Evolutionary conservation across 2,113 vertebrate species (phyloP), one percentile per base, ranked within the genome.

Genomic region (Ctenomys sociabilis): DNA sequence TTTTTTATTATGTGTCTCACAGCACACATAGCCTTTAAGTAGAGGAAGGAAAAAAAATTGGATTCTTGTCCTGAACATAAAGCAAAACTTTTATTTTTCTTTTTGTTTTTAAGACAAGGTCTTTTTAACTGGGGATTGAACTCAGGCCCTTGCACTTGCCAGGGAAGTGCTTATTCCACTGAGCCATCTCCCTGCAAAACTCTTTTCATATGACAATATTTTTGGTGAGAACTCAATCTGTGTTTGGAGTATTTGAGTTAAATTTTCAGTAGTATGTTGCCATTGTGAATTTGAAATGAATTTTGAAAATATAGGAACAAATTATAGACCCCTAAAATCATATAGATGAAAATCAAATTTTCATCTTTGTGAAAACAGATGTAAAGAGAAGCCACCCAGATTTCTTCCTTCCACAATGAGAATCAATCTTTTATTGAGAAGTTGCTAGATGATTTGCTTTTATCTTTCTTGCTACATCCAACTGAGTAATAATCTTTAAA

Each of bases 221-320:
- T 28, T 81, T 81, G 61, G 13, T 63, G 75, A 88, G 37, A 90
- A 43, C 1, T 49, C 5, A 61, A 75, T 87, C 94, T 92, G 30
- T 83, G 22, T 68, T 90, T 32, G 66, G 64, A 88, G 85, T n/a
- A 7, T 92, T 78, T 92, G 0, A 40, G 75, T 84, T 91, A 82
- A 88, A 94, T 96, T 95, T 80, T 14, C 7, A 88, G 52, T 64
- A 95, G 43, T 12, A 82, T 61, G 24, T 83, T 93, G 63, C 52
- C 91, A 40, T 3, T 26, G 30, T 84, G 16, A 30, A 84, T 96
- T 95, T 87, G 40, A 82, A 90, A 83, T 95, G 9, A 66, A 30
- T 84, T 90, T 90, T 77, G 73, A 77, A 77, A 81, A 75, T 22
- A 68, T 12, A 28, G 10, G 7, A 52, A 45, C 66, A 93, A 86